These are phyloP conservation scores for Agrotis exclamationis DNA, from an alignment of 2,888 invertebrate genomes.

Conservation along the genomic window DNA sequence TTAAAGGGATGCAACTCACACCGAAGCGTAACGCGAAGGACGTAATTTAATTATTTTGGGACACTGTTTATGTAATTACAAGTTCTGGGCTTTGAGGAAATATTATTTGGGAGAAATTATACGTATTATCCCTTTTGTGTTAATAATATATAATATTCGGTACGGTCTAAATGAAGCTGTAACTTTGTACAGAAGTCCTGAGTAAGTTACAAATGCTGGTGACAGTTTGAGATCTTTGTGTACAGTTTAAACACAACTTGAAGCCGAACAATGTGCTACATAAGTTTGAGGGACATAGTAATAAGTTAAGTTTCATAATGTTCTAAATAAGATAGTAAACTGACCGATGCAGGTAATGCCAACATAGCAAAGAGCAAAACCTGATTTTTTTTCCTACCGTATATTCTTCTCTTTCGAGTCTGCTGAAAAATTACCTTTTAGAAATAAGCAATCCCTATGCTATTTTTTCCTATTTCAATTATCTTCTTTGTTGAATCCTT, in stretches of 20 bases:
- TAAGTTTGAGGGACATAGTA: constrained; percentile 11
- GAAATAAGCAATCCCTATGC: too few relatives aligned
- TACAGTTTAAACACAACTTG: constrained; percentile 28
- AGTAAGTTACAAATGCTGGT: constrained; percentile 28
- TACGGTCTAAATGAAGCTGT: constrained; percentile 6
- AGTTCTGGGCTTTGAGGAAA: constrained; percentile 3
- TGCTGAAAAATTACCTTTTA: too few relatives aligned
- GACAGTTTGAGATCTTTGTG: constrained; percentile 29
- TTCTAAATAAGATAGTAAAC: neutral
- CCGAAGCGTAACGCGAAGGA: constrained; percentile 47
- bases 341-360: neutral
- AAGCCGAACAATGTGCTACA: constrained; percentile 22
- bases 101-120: constrained; percentile 15
- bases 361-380: neutral
- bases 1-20: constrained; percentile 62
- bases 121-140: neutral
- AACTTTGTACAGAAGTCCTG: constrained; percentile 3
- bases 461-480: too few relatives aligned
- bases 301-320: constrained; percentile 3
- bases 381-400: too few relatives aligned
- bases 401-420: too few relatives aligned
- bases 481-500: too few relatives aligned
- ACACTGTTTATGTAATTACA: constrained; percentile 4
- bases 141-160: constrained; percentile 7
- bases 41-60: constrained; percentile 24